phyloP scores from a whole-genome alignment of 2,113 vertebrate genomes.

The Apeltes quadracus region DNA sequence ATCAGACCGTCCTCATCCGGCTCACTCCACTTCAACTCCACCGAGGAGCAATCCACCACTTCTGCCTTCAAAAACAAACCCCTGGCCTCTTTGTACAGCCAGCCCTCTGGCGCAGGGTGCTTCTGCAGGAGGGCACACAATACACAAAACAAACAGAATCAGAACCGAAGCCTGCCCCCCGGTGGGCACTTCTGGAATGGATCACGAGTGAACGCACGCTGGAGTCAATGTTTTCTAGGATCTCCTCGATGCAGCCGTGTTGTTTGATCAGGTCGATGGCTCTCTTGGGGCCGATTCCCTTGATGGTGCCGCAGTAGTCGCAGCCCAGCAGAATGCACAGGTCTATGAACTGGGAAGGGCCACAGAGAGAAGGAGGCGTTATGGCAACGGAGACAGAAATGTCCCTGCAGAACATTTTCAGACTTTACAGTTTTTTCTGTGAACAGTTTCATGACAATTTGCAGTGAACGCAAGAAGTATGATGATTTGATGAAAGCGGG shows the following conservation, averaged over 20 bases:
- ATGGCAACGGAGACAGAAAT: too few species aligned
- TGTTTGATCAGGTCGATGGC: slow-evolving; percentile 94
- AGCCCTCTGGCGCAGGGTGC: slow-evolving; percentile 89
- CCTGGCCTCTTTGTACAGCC: slow-evolving; percentile 92
- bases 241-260: slow-evolving; percentile 92
- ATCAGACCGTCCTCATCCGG: slow-evolving; percentile 89
- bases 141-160: background rate
- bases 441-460: too few species aligned
- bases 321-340: slow-evolving; percentile 96
- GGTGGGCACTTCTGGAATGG: background rate
- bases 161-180: background rate
- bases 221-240: slow-evolving; percentile 88
- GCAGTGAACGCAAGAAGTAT: too few species aligned
- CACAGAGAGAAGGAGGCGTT: background rate
- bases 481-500: background rate
- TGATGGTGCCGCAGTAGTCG: slow-evolving; percentile 96
- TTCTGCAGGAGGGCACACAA: slow-evolving; percentile 75
- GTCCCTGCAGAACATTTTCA: background rate
- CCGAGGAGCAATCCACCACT: slow-evolving; percentile 82
- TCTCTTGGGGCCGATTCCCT: slow-evolving; percentile 94
- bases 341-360: slow-evolving; percentile 87
- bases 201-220: slow-evolving; percentile 63
- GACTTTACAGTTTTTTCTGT: background rate
- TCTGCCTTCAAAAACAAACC: slow-evolving; percentile 90
- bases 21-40: slow-evolving; percentile 91